phyloP scores from a whole-genome alignment of 1,140 invertebrate genomes.

The Calosoma granatense region DNA sequence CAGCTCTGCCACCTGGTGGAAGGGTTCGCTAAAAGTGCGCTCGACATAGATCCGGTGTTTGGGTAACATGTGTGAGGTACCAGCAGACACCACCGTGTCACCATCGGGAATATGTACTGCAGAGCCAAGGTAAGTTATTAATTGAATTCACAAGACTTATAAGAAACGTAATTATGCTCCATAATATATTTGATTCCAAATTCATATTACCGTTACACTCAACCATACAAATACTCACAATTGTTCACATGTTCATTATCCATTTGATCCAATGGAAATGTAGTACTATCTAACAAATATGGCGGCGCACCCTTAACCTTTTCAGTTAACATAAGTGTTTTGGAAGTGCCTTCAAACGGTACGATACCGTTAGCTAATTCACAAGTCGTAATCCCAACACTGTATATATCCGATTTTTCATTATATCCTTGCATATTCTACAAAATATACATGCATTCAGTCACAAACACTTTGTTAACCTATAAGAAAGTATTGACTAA shows the following conservation, averaged over 20 bases:
- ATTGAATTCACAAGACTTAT: slow-evolving; percentile 11
- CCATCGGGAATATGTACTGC: slow-evolving; percentile 12
- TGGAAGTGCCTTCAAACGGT: slow-evolving; percentile 71
- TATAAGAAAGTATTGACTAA: slow-evolving; percentile 26
- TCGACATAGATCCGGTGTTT: slow-evolving; percentile 37
- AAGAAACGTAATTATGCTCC: slow-evolving; percentile 17
- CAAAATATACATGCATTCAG: slow-evolving; percentile 16
- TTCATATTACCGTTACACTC: no score
- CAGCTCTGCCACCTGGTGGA: slow-evolving; percentile 64
- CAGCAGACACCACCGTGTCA: slow-evolving; percentile 20
- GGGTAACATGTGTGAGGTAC: slow-evolving; percentile 23
- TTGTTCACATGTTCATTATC: slow-evolving; percentile 13
- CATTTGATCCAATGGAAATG: slow-evolving; percentile 43
- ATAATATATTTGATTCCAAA: no score
- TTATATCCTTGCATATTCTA: slow-evolving; percentile 77
- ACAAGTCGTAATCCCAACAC: slow-evolving; percentile 76
- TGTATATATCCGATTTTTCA: slow-evolving; percentile 84
- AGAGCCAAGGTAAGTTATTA: no score
- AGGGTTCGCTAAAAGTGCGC: slow-evolving; percentile 56
- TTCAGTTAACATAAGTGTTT: slow-evolving; percentile 81
- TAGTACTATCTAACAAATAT: slow-evolving; percentile 65
- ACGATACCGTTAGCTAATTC: slow-evolving; percentile 83
- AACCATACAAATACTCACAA: slow-evolving; percentile 4
- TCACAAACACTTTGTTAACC: slow-evolving; percentile 2
- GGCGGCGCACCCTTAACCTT: slow-evolving; percentile 74